Conservation (phyloP, 1,140 invertebrate species). For the Homalodisca vitripennis region DNA sequence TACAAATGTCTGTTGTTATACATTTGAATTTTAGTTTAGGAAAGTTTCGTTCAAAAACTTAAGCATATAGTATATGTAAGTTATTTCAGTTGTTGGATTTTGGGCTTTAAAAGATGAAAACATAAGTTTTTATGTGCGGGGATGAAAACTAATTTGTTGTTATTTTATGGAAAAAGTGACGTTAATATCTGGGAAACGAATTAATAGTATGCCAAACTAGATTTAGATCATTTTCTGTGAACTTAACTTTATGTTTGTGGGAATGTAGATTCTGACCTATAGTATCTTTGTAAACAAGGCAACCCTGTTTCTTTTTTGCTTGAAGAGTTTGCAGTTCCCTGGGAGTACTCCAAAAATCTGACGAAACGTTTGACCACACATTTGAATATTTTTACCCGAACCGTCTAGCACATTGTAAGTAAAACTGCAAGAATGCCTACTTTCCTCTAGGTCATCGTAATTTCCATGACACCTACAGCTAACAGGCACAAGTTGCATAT, state of each 20-base stretch:
- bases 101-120: too few relatives aligned
- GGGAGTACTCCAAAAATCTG: neutral
- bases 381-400: slow-evolving; percentile 21
- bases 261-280: slow-evolving; percentile 2
- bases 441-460: too few relatives aligned
- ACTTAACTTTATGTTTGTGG: too few relatives aligned
- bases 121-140: neutral
- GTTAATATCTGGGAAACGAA: neutral
- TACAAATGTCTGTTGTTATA: too few relatives aligned
- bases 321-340: slow-evolving; percentile 4
- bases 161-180: neutral
- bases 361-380: slow-evolving; percentile 3
- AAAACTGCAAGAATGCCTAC: too few relatives aligned
- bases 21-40: too few relatives aligned
- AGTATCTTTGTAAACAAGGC: slow-evolving; percentile 10
- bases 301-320: slow-evolving; percentile 21
- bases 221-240: slow-evolving; percentile 18
- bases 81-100: too few relatives aligned
- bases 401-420: slow-evolving; percentile 8
- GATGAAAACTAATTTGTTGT: neutral
- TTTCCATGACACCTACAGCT: too few relatives aligned
- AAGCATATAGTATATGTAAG: too few relatives aligned
- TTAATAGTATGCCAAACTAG: slow-evolving; percentile 2
- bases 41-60: too few relatives aligned
- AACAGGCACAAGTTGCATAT: too few relatives aligned